A percentile compares a stretch with the other conserved stretches of the same genome.
These are phyloP conservation scores for Strigops habroptila DNA, from an alignment of 2,113 vertebrate genomes.

Conservation along the genomic window DNA sequence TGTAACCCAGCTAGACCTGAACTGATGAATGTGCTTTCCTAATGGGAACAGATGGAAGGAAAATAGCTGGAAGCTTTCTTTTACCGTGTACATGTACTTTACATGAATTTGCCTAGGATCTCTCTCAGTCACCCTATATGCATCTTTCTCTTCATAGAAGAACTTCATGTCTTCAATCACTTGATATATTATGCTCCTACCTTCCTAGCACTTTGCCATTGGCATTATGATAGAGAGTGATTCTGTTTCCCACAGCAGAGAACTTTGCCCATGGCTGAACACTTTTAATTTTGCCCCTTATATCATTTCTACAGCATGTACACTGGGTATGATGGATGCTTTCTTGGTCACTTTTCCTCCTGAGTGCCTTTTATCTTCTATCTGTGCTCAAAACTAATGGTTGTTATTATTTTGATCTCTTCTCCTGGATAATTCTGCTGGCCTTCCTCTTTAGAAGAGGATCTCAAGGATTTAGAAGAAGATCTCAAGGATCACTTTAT, in stretches of 20 bases:
- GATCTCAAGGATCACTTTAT: neutral
- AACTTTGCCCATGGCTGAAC: conserved; percentile 7
- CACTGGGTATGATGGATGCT: neutral
- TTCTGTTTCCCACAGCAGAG: neutral
- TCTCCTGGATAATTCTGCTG: neutral
- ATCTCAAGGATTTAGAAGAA: neutral
- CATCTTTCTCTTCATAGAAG: neutral
- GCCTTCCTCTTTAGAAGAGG: neutral
- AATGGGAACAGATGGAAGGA: neutral
- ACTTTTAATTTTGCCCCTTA: conserved; percentile 23
- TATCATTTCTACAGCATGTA: neutral
- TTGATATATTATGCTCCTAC: neutral
- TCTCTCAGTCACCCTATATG: neutral
- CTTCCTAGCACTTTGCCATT: neutral
- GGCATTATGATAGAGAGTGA: neutral
- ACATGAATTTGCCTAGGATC: neutral
- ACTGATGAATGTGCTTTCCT: neutral
- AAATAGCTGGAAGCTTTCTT: conserved; percentile 1
- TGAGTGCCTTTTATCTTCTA: conserved; percentile 11
- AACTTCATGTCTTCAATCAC: conserved; percentile 1
- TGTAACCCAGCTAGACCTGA: neutral
- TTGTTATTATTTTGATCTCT: neutral
- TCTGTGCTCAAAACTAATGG: neutral
- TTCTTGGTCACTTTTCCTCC: neutral
- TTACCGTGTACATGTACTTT: neutral